A percentile compares a stretch with the other conserved stretches of the same genome.
These are phyloP conservation scores for Aphidius ervi DNA, from an alignment of 1,140 invertebrate genomes.

Conservation along the genomic window DNA sequence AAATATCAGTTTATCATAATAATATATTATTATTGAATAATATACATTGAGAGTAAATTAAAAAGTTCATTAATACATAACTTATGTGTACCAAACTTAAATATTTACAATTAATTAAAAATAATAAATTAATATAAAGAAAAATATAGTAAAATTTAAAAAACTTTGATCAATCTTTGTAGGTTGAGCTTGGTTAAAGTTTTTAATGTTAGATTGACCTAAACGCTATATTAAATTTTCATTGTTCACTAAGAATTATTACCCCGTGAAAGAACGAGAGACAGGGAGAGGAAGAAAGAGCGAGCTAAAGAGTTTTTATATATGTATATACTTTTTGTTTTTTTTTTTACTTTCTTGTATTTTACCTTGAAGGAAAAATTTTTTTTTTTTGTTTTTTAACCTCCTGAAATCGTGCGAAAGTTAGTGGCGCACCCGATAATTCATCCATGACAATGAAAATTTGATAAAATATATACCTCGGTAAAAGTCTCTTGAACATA, in stretches of 20 bases:
- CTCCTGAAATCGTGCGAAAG: conserved; percentile 10
- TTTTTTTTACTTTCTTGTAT: not conserved
- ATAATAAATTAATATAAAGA: not conserved
- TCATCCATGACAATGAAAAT: conserved; percentile 22
- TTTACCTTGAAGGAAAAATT: not conserved
- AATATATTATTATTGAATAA: no score
- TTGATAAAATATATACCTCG: conserved; percentile 15
- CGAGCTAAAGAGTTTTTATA: no score
- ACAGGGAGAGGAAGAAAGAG: no score
- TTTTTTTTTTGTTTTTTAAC: no score
- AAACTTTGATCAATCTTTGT: conserved; percentile 2
- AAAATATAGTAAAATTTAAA: not conserved
- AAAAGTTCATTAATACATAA: no score
- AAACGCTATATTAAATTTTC: conserved; percentile 25
- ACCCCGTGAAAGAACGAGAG: not conserved
- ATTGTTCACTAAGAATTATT: conserved; percentile 21
- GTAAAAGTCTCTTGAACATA: no score
- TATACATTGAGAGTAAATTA: no score
- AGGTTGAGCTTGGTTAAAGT: not conserved
- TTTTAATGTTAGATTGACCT: conserved; percentile 16
- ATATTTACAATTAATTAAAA: no score
- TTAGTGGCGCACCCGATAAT: conserved; percentile 17
- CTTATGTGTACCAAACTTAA: no score
- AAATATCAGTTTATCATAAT: no score
- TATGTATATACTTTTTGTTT: no score